These are phyloP conservation scores for Alligator sinensis DNA, from an alignment of 2,113 vertebrate species.

Conservation along the genomic window DNA sequence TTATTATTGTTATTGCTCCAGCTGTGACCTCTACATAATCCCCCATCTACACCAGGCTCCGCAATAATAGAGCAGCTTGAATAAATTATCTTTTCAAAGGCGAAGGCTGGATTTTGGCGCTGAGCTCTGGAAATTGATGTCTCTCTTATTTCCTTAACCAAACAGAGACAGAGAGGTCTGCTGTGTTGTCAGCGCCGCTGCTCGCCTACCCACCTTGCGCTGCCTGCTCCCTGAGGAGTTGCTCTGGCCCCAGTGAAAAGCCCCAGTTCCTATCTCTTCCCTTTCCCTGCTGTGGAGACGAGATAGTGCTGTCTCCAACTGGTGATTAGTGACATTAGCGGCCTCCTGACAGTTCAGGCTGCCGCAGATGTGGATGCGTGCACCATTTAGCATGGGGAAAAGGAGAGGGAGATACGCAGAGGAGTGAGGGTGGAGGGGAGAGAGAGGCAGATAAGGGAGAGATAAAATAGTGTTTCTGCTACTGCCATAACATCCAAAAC, in stretches of 20 bases:
- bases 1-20: constrained; percentile 66
- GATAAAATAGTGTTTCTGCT: background rate
- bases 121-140: constrained; percentile 70
- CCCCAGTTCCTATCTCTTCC: background rate
- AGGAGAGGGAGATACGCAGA: background rate
- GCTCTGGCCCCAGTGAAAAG: background rate
- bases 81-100: constrained; percentile 78
- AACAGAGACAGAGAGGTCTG: background rate
- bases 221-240: background rate
- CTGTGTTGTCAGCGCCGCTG: background rate
- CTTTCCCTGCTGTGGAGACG: background rate
- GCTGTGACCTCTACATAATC: constrained; percentile 72
- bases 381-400: background rate
- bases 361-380: background rate
- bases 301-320: background rate
- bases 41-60: constrained; percentile 4
- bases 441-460: background rate
- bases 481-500: background rate
- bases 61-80: constrained; percentile 74
- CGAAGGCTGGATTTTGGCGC: constrained; percentile 72
- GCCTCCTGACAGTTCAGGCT: background rate
- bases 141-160: constrained; percentile 64
- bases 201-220: background rate
- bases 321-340: constrained; percentile 1
- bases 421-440: background rate